A percentile compares a stretch with the other conserved stretches of the same genome.
phyloP scores from a whole-genome alignment of 2,113 vertebrate genomes.

The Crypturellus undulatus region DNA sequence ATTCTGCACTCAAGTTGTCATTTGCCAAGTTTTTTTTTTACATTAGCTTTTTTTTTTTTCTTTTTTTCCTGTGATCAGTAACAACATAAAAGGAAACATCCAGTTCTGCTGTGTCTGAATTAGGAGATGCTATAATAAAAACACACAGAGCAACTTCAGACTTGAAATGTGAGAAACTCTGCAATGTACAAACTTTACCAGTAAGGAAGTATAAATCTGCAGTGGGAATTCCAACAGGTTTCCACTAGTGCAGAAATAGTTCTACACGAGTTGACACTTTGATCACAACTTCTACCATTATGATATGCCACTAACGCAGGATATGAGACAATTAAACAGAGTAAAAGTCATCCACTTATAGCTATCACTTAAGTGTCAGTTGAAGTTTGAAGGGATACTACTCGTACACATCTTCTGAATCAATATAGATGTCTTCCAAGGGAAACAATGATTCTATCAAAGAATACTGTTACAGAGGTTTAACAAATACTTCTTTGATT shows the following conservation, averaged over 20 bases:
- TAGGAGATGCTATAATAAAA: background rate
- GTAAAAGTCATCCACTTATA: background rate
- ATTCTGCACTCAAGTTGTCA: slow-evolving; percentile 54
- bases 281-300: background rate
- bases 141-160: background rate
- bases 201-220: background rate
- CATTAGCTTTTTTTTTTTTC: slow-evolving; percentile 2
- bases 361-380: background rate
- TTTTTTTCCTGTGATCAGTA: slow-evolving; percentile 35
- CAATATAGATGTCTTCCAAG: background rate
- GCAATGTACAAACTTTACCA: background rate
- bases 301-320: background rate
- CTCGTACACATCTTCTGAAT: background rate
- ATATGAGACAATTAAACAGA: background rate
- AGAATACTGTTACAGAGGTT: background rate
- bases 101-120: slow-evolving; percentile 13
- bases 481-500: background rate
- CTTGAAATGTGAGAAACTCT: background rate
- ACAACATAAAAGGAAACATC: slow-evolving; percentile 62
- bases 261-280: background rate
- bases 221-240: background rate
- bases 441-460: background rate
- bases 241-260: background rate
- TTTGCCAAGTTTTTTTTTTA: slow-evolving; percentile 67
- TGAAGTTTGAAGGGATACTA: background rate